These are phyloP conservation scores for Apteryx owenii DNA, from an alignment of 2,113 vertebrate species.

Conservation along the genomic window DNA sequence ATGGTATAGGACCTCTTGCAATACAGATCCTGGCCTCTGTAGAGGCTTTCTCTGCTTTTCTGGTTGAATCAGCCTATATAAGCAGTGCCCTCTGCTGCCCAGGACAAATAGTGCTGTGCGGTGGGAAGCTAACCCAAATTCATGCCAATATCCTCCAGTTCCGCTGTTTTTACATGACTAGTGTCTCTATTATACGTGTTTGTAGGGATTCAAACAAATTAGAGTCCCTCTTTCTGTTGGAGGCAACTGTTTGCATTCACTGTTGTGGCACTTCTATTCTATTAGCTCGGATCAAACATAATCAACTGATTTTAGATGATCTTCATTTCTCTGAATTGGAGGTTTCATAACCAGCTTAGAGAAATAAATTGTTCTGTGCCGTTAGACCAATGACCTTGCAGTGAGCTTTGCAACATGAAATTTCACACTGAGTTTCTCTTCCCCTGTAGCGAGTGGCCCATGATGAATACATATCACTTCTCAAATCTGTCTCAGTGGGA, in stretches of 20 bases:
- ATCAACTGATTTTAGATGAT: not conserved
- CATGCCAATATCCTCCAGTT: not conserved
- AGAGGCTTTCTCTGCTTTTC: not conserved
- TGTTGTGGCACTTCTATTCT: not conserved
- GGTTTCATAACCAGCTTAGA: not conserved
- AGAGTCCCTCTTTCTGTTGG: not conserved
- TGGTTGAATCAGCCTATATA: not conserved
- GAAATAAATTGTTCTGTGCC: not conserved
- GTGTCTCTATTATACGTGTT: not conserved
- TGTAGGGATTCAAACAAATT: not conserved
- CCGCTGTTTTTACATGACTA: not conserved
- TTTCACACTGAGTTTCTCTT: not conserved
- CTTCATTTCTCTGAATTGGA: not conserved
- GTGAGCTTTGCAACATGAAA: not conserved
- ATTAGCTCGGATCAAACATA: not conserved
- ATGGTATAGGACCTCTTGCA: not conserved
- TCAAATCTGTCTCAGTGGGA: not conserved
- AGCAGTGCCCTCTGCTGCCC: constrained; percentile 55
- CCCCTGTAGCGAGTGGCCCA: not conserved
- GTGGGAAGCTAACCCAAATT: not conserved
- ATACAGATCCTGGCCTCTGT: not conserved
- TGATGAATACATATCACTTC: not conserved
- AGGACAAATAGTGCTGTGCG: not conserved
- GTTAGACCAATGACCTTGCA: not conserved
- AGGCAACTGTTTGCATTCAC: not conserved